These are phyloP conservation scores for Darevskia nairensis DNA, from an alignment of 2,797 vertebrate species.

Conservation along the genomic window DNA sequence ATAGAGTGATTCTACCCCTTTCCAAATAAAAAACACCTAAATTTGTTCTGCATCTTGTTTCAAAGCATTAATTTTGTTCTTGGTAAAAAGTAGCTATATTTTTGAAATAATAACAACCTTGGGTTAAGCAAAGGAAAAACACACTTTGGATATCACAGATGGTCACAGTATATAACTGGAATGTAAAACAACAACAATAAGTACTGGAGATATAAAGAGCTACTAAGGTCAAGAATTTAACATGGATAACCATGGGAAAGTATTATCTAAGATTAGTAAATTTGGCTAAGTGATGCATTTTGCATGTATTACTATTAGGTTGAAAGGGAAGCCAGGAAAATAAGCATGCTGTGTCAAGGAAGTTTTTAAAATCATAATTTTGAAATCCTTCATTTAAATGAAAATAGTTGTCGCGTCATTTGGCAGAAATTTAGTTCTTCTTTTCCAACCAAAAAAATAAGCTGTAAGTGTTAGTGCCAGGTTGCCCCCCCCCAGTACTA, in stretches of 20 bases:
- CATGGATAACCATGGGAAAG: conserved; percentile 14
- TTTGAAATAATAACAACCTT: background rate
- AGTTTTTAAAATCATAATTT: background rate
- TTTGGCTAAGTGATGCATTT: conserved; percentile 13
- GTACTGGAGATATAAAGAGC: background rate
- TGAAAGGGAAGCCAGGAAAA: conserved; percentile 23
- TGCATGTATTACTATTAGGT: background rate
- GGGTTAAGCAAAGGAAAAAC: background rate
- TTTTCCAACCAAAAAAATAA: background rate
- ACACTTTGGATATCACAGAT: background rate
- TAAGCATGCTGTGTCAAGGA: background rate
- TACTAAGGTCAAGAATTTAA: conserved; percentile 21
- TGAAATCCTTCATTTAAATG: background rate
- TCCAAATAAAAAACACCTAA: background rate
- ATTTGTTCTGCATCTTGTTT: background rate
- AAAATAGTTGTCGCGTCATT: conserved; percentile 3
- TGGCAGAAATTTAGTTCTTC: background rate
- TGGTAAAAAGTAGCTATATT: background rate
- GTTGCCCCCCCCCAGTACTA: too few relatives aligned
- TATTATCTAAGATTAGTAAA: conserved; percentile 32
- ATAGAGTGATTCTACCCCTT: background rate
- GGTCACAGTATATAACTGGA: conserved; percentile 4
- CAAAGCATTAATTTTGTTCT: background rate
- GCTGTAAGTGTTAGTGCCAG: background rate
- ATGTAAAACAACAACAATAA: background rate